A percentile compares a stretch with the other conserved stretches of the same genome.
Evolutionary conservation across 2,888 invertebrate genomes (phyloP).

Genomic region (Drosophila mimica): DNA sequence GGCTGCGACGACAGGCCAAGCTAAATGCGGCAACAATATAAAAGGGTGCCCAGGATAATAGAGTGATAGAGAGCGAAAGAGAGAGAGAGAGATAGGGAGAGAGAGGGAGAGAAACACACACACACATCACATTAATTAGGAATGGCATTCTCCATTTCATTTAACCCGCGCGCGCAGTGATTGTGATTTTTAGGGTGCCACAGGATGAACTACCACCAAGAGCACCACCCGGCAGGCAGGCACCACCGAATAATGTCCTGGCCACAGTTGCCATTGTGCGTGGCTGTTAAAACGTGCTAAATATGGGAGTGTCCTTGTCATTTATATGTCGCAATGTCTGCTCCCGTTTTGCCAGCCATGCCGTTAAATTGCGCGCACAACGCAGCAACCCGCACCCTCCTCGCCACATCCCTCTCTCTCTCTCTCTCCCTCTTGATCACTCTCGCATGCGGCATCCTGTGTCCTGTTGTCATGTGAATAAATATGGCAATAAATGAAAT

Average conservation of each 20-base stretch:
- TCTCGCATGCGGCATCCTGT: constrained; percentile 4
- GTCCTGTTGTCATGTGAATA: constrained; percentile 63
- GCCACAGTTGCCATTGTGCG: constrained; percentile 76
- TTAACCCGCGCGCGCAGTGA: constrained; percentile 77
- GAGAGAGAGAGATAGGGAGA: not conserved
- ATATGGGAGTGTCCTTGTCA: constrained; percentile 85
- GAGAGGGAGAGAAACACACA: not conserved
- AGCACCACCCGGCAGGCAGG: constrained; percentile 21
- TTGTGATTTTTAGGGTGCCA: constrained; percentile 71
- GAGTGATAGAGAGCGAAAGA: not conserved
- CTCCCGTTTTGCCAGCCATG: constrained; percentile 54
- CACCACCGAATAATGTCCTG: constrained; percentile 42
- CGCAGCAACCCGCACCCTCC: not conserved
- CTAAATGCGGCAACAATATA: constrained; percentile 60
- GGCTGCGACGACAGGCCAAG: constrained; percentile 81
- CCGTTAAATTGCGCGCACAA: constrained; percentile 39
- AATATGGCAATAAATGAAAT: constrained; percentile 82
- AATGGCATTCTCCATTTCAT: constrained; percentile 83
- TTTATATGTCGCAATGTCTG: constrained; percentile 78
- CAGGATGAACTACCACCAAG: constrained; percentile 36
- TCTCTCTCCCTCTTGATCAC: not conserved
- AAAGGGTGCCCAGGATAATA: constrained; percentile 65
- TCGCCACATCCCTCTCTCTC: constrained; percentile 2
- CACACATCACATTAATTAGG: constrained; percentile 67
- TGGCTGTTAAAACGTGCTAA: constrained; percentile 79